Base-by-base conservation (phyloP, 1,140 invertebrate genomes). In the Oreohelix idahoensis region DNA sequence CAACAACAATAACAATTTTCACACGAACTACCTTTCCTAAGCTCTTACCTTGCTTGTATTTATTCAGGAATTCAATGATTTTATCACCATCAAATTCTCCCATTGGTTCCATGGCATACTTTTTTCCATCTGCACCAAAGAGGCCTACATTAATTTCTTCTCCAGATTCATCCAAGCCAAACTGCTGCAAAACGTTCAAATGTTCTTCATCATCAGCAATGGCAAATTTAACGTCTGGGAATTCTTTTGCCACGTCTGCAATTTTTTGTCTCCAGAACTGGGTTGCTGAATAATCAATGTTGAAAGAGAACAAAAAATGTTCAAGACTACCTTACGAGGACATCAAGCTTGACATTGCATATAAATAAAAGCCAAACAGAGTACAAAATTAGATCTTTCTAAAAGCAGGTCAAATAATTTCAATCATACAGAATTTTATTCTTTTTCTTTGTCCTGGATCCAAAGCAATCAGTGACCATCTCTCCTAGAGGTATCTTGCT, bases 11-110 rank as follows among this genome's bases (percentile, higher is more conserved):
- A n/a, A 49, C 10, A 49, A 49, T 49, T 11, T 17, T 11, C 45
- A 49, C 45, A 49, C 45, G 17, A 49, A 49, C 45, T 17, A 49
- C 8, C 45, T 11, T 11, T 49, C n/a, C 8, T 49, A 49, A 49
- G 0, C 17, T 29, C 71, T 79, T 84, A 81, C 95, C 96, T 79
- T 94, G 95, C 81, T 96, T 93, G 13, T 98, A 93, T 86, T 98
- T 95, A 71, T 96, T 95, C 23, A 98, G 93, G 94, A 99, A 99
- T 20, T 94, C 90, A 88, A 96, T 94, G 71, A 99, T 95, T 71
- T 94, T 95, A 84, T 98, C 97, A 83, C 97, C 88, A 78, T 94
- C 94, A 90, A 94, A 95, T 71, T 94, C 94, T 53, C 95, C 94
- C 83, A 93, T 92, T 32, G 94, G 93, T 84, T 94, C 92, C 94